Conservation (phyloP, 2,797 vertebrate species). For the Hapalemur alaotrensis region DNA sequence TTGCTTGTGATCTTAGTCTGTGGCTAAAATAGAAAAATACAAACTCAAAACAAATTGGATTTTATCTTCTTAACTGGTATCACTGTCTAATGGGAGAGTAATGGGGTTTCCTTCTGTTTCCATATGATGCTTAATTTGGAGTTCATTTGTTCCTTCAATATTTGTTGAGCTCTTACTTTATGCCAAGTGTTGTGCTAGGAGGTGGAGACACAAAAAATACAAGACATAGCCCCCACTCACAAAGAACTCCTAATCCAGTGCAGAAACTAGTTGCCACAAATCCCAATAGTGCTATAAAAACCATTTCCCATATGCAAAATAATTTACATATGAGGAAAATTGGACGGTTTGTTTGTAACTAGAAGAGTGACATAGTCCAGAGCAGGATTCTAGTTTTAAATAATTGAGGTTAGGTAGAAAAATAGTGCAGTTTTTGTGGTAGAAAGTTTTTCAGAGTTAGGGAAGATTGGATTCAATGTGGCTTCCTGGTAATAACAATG, state of each 20-base stretch:
- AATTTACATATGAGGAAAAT: background rate
- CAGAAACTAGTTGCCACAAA: background rate
- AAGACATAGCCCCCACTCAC: background rate
- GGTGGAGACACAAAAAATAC: background rate
- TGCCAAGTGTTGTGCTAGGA: background rate
- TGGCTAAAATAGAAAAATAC: background rate
- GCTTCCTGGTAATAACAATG: background rate
- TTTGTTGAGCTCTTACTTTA: background rate
- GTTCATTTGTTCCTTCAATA: background rate
- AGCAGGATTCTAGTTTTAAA: slow-evolving; percentile 1
- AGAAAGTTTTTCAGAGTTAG: slow-evolving; percentile 36
- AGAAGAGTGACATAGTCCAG: background rate
- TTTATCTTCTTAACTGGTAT: background rate
- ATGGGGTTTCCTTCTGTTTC: background rate
- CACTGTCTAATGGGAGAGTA: background rate
- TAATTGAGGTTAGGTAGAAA: background rate
- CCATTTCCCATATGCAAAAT: background rate
- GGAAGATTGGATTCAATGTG: background rate
- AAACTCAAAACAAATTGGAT: background rate
- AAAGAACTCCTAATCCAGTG: background rate
- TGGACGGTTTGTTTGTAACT: background rate
- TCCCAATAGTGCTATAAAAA: background rate
- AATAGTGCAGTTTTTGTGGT: background rate
- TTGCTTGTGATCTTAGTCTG: background rate
- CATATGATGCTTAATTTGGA: background rate